These are phyloP conservation scores for Acestrorhynchus altus DNA, from an alignment of 2,797 vertebrate genomes.

Conservation along the genomic window DNA sequence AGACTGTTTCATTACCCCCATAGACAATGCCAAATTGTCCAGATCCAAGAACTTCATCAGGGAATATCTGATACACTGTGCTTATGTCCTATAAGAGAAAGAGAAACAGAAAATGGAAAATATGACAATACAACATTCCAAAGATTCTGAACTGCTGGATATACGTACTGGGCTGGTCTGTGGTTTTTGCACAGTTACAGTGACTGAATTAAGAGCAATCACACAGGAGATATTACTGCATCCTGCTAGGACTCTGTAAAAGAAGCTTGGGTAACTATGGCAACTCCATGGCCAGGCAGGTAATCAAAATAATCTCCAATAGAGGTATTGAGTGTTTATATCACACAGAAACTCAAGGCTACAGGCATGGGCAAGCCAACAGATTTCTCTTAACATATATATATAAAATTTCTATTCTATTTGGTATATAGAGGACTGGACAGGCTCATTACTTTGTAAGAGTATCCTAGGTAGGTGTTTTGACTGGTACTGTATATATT, in stretches of 20 bases:
- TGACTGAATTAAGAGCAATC: slow-evolving; percentile 57
- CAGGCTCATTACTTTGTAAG: no score
- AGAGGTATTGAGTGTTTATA: slow-evolving; percentile 65
- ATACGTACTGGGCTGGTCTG: slow-evolving; percentile 28
- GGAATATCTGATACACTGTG: slow-evolving; percentile 96
- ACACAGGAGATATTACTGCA: slow-evolving; percentile 75
- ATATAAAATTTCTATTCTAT: no score
- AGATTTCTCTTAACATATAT: no score
- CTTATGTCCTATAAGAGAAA: slow-evolving; percentile 88
- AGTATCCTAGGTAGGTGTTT: no score
- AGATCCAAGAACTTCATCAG: slow-evolving; percentile 95
- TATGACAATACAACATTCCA: not conserved
- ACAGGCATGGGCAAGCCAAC: slow-evolving; percentile 48
- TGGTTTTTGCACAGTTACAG: slow-evolving; percentile 48
- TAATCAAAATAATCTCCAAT: slow-evolving; percentile 80
- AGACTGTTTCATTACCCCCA: slow-evolving; percentile 82
- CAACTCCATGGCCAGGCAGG: slow-evolving; percentile 74
- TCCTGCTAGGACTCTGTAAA: slow-evolving; percentile 65
- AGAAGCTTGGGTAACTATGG: slow-evolving; percentile 74
- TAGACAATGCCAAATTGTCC: slow-evolving; percentile 98
- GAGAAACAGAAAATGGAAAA: slow-evolving; percentile 12
- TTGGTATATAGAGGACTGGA: no score
- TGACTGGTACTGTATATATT: no score
- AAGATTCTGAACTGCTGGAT: slow-evolving; percentile 29
- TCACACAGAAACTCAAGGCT: slow-evolving; percentile 59